phyloP scores from a whole-genome alignment of 2,113 vertebrate genomes.

The Alaudala cheleensis region DNA sequence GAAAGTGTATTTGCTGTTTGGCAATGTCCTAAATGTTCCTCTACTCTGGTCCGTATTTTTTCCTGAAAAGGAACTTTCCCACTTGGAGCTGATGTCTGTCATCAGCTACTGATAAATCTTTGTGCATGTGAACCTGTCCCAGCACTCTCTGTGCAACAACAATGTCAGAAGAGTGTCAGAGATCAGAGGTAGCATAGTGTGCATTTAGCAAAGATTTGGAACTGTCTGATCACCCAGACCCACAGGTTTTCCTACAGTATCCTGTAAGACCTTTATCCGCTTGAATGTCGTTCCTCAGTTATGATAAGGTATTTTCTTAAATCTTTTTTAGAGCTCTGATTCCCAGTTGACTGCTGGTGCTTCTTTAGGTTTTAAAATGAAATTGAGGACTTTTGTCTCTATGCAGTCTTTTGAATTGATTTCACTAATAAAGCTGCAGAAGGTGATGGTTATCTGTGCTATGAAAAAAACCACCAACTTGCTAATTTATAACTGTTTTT shows the following conservation, averaged over 20 bases:
- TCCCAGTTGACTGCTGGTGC: neutral
- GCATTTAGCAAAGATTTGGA: neutral
- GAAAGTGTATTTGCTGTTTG: neutral
- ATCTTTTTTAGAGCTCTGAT: neutral
- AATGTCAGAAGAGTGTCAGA: neutral
- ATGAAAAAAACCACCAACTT: neutral
- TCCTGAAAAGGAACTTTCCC: neutral
- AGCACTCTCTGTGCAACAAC: neutral
- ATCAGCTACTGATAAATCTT: neutral
- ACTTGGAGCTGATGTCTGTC: neutral
- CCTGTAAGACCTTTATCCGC: neutral
- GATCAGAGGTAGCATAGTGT: neutral
- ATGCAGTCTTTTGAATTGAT: neutral
- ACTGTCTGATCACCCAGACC: neutral
- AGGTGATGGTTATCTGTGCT: neutral
- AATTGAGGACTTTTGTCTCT: neutral
- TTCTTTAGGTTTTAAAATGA: neutral
- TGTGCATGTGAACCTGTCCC: rapidly evolving
- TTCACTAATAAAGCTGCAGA: neutral
- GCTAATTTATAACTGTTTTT: neutral
- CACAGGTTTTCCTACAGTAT: neutral
- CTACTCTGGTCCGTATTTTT: neutral
- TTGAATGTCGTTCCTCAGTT: neutral
- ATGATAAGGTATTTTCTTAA: neutral
- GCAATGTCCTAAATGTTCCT: neutral